A percentile compares a stretch with the other conserved stretches of the same genome.
Evolutionary conservation across 2,797 vertebrate genomes (phyloP).

Genomic region (Chaetophractus vellerosus): DNA sequence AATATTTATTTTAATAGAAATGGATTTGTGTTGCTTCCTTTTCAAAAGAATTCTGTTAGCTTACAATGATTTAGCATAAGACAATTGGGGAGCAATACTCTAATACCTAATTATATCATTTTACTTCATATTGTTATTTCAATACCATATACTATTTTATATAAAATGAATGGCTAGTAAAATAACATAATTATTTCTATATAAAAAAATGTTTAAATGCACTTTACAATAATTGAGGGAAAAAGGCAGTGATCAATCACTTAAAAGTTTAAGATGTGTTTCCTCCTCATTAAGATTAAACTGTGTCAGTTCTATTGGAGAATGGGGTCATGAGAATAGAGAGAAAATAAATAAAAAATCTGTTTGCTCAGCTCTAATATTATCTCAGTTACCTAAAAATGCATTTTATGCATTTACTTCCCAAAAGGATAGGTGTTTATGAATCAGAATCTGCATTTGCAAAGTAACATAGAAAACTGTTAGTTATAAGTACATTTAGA

Average conservation of each 20-base stretch:
- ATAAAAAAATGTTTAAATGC: background rate
- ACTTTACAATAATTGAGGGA: background rate
- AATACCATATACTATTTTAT: background rate
- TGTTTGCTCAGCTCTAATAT: background rate
- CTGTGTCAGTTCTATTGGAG: background rate
- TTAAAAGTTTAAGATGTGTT: conserved; percentile 25
- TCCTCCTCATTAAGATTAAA: background rate
- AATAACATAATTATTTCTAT: background rate
- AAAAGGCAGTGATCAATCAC: background rate
- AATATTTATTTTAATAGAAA: background rate
- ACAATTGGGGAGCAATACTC: background rate
- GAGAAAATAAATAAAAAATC: background rate
- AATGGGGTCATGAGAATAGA: background rate
- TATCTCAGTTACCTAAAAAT: background rate
- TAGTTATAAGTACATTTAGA: background rate
- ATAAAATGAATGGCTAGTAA: background rate
- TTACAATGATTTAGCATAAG: background rate
- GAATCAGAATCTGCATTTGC: background rate
- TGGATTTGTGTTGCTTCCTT: background rate
- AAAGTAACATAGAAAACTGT: background rate
- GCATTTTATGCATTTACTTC: background rate
- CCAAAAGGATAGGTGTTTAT: background rate
- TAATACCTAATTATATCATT: background rate
- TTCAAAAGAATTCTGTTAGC: conserved; percentile 24
- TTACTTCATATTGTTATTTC: conserved; percentile 1